Evolutionary conservation across 2,888 invertebrate genomes (phyloP), one percentile per base, ranked within the genome.

Genomic region (Drosophila percnosoma): DNA sequence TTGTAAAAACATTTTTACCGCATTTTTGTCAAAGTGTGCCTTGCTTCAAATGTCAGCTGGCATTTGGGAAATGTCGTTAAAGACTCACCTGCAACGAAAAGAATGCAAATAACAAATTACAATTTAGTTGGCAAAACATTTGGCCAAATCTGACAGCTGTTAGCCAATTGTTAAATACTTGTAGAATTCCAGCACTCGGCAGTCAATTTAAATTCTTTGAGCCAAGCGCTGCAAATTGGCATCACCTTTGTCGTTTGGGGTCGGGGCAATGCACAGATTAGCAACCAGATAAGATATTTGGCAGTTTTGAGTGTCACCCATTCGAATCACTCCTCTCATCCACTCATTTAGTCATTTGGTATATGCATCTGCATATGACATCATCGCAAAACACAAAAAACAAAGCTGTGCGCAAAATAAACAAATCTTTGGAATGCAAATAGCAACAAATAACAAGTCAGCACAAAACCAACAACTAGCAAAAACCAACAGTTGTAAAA

Each of bases 301-400:
- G 34, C 52, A 15, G 34, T 52, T n/a, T 34, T 29, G 21, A 45
- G 45, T 45, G 45, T 45, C 13, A 21, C 45, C 13, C 21, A 15
- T 24, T 45, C 21, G 21, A 13, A 27, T 24, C 13, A 24, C 15
- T 45, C 21, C 13, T 7, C 45, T 51, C 34, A 29, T 57, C 21
- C 21, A 57, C 18, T 57, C 10, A 40, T 42, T 57, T 42, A 24
- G 21, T 59, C 21, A 33, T 52, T 21, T n/a, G n/a, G n/a, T n/a
- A n/a, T n/a, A n/a, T 52, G 29, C 29, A 87, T 85, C 82, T 85
- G 89, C 83, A 87, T 85, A 85, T 85, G 89, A 85, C 85, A 85
- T 85, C 89, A 85, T 87, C 87, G 48, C 49, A 24, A 15, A 1
- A 55, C 60, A 45, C 63, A 66, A 73, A 69, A 71, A 82, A 61